Conservation (phyloP, 2,113 vertebrate species). For the Sterna hirundo region DNA sequence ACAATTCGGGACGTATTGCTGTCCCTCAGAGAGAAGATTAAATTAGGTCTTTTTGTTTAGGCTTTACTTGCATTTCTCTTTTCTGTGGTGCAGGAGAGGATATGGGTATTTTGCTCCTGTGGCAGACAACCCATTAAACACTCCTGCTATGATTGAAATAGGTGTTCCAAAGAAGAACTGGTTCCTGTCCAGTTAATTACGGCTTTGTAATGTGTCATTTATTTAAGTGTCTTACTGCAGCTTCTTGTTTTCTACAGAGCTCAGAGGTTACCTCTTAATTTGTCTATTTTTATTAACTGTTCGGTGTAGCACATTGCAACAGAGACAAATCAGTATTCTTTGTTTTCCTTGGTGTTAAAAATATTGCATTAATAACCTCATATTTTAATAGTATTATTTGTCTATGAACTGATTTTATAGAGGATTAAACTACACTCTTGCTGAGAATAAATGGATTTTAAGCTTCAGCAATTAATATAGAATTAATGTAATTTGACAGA, state of each 20-base stretch:
- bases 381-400: conserved; percentile 41
- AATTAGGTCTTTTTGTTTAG: not conserved
- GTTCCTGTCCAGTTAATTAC: not conserved
- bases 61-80: not conserved
- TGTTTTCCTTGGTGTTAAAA: conserved; percentile 46
- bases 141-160: not conserved
- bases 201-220: not conserved
- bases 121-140: not conserved
- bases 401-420: conserved; percentile 4
- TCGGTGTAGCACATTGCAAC: not conserved
- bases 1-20: not conserved
- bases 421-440: conserved; percentile 7
- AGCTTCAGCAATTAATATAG: conserved; percentile 41
- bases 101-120: not conserved
- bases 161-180: not conserved
- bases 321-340: not conserved
- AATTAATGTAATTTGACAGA: conserved; percentile 42
- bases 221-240: not conserved
- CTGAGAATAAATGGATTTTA: conserved; percentile 49
- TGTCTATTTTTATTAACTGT: not conserved
- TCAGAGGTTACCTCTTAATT: not conserved
- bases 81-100: not conserved
- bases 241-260: not conserved
- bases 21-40: not conserved
- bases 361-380: not conserved